phyloP scores from a whole-genome alignment of 2,888 invertebrate genomes.

The Drosophila conformis region DNA sequence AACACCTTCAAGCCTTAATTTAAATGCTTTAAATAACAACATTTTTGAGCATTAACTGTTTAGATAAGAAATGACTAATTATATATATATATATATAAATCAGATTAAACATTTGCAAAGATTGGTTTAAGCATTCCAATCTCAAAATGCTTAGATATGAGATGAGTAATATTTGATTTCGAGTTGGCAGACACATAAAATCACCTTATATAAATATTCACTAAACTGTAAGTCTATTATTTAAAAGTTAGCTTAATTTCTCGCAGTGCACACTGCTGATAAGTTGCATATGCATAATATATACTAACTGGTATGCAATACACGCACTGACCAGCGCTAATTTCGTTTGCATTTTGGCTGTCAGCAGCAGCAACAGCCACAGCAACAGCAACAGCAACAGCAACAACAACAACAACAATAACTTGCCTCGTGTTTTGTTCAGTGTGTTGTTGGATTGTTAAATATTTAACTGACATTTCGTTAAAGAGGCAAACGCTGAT shows the following conservation, averaged over 20 bases:
- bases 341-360: constrained; percentile 72
- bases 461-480: constrained; percentile 63
- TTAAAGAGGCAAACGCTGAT: constrained; percentile 38
- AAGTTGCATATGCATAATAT: constrained; percentile 11
- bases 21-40: not conserved
- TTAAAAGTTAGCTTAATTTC: not conserved
- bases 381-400: constrained; percentile 14
- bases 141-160: not conserved
- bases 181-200: not conserved
- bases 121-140: not conserved
- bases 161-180: not conserved
- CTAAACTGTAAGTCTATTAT: accelerated
- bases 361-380: constrained; percentile 26
- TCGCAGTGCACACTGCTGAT: constrained; percentile 22
- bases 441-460: constrained; percentile 50
- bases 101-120: not conserved
- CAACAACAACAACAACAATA: constrained; percentile 17
- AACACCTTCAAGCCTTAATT: not conserved
- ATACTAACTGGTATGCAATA: not conserved
- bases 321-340: constrained; percentile 70
- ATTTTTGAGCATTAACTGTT: not conserved
- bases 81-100: too few relatives aligned
- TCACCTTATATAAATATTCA: not conserved
- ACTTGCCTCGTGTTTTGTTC: constrained; percentile 14
- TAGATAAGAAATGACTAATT: too few relatives aligned